These are phyloP conservation scores for Cassiopea andromeda DNA, from an alignment of 30 jellyfish, hydroid and myxozoan species.

Conservation along the genomic window DNA sequence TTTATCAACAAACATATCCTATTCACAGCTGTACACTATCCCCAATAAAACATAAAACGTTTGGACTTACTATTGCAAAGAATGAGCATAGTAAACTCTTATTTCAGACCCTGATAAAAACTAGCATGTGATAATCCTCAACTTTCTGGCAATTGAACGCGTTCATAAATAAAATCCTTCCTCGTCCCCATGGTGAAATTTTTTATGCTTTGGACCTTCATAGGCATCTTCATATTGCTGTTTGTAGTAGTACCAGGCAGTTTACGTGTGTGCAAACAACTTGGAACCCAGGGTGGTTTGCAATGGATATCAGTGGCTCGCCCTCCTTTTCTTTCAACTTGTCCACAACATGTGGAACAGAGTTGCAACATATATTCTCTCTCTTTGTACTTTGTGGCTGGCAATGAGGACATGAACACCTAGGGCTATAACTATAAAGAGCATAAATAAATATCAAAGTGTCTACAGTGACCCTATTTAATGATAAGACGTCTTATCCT, in stretches of 20 bases:
- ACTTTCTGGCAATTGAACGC: no score
- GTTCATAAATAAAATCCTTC: not conserved
- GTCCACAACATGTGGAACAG: not conserved
- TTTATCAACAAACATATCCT: no score
- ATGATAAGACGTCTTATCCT: not conserved
- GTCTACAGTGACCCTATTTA: not conserved
- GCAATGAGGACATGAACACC: conserved; percentile 42
- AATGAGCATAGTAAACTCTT: no score
- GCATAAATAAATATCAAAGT: not conserved
- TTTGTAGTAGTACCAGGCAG: conserved; percentile 34
- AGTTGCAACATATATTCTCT: conserved; percentile 24
- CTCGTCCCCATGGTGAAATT: conserved; percentile 16
- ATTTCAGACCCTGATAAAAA: no score
- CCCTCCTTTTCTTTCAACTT: conserved; percentile 24
- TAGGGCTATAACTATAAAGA: not conserved
- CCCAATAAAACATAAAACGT: no score
- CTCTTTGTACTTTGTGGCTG: conserved; percentile 1
- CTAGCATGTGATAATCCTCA: no score
- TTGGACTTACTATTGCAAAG: no score
- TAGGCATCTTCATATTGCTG: conserved; percentile 40
- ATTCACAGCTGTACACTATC: no score
- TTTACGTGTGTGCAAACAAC: conserved; percentile 24
- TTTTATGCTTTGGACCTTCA: conserved; percentile 38
- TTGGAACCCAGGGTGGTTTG: conserved; percentile 35
- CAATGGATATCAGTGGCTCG: conserved; percentile 17